These are phyloP conservation scores for Hexactinellida sp. DNA, from an alignment of 37 sponge, comb jelly and placozoan genomes.

Conservation along the genomic window DNA sequence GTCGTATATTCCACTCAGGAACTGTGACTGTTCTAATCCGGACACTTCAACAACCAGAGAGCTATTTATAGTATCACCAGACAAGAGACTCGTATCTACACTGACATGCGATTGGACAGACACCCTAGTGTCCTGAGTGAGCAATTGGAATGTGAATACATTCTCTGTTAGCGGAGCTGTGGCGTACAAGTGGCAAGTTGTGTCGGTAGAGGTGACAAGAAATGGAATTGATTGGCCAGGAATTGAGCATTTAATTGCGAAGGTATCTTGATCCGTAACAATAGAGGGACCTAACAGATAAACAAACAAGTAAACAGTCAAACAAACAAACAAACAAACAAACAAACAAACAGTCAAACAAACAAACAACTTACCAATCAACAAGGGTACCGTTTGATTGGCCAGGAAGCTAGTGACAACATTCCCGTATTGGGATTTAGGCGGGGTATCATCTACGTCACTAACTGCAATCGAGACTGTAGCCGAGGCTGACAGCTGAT, in stretches of 20 bases:
- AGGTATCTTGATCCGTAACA: background rate
- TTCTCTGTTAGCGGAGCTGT: background rate
- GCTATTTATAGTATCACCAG: background rate
- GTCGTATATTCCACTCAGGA: background rate
- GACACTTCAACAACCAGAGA: background rate
- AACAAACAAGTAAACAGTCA: background rate
- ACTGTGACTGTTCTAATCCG: background rate
- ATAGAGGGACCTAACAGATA: background rate
- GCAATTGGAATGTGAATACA: background rate
- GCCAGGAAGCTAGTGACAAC: background rate
- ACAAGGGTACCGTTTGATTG: background rate
- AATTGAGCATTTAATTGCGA: background rate
- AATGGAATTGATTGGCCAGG: background rate
- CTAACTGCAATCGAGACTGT: background rate
- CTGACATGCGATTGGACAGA: background rate
- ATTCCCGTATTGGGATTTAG: background rate
- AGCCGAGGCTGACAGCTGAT: conserved; percentile 10
- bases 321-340: background rate
- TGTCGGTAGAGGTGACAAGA: background rate
- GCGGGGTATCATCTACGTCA: conserved; percentile 1
- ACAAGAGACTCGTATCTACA: background rate
- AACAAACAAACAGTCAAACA: background rate
- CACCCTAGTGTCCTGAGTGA: background rate
- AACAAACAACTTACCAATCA: background rate
- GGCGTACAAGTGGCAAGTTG: background rate